Conservation (phyloP, 2,797 vertebrate species). For the Pterois miles region DNA sequence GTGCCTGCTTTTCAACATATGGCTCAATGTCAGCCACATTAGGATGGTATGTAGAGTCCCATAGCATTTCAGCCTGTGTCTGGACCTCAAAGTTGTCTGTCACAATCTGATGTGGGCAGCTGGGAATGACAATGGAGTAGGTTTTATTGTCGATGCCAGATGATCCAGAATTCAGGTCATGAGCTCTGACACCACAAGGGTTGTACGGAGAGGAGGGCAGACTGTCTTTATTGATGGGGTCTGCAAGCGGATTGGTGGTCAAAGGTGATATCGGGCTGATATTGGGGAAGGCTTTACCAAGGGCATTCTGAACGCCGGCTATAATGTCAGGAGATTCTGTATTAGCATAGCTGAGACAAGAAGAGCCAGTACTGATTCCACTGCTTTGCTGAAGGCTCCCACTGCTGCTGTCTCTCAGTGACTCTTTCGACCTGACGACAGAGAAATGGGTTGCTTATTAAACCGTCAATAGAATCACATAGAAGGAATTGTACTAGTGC, state of each 20-base stretch:
- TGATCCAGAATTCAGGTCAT: neutral
- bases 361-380: conserved; percentile 45
- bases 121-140: conserved; percentile 34
- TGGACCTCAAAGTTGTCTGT: neutral
- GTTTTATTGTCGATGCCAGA: conserved; percentile 38
- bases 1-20: conserved; percentile 1
- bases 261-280: neutral
- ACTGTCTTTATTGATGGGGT: neutral
- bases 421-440: conserved; percentile 48
- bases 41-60: conserved; percentile 20
- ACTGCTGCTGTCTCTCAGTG: conserved; percentile 2
- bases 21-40: neutral
- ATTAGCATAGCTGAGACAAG: conserved; percentile 41
- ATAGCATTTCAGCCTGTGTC: neutral
- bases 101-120: neutral
- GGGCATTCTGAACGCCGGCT: conserved; percentile 12
- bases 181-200: neutral
- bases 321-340: conserved; percentile 26
- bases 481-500: neutral
- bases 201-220: neutral
- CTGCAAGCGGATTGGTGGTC: neutral
- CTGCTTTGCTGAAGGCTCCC: conserved; percentile 43
- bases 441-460: conserved; percentile 2
- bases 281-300: conserved; percentile 16
- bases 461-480: neutral